These are phyloP conservation scores for Pteria penguin DNA, from an alignment of 2,888 invertebrate genomes.

Conservation along the genomic window DNA sequence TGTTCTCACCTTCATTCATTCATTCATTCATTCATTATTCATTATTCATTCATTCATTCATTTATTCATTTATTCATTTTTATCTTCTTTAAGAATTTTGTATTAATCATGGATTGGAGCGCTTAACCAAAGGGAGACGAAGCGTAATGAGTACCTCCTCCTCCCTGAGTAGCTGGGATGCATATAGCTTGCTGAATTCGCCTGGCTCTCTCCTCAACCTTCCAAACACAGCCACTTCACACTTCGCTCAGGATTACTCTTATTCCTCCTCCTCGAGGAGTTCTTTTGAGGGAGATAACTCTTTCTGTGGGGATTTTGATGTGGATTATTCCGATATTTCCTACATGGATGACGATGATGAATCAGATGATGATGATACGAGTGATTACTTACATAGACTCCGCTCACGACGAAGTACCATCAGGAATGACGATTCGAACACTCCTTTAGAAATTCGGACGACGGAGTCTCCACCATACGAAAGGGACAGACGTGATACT, in stretches of 20 bases:
- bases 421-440: too few species aligned
- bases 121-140: constrained; percentile 56
- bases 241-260: constrained; percentile 37
- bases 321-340: neutral
- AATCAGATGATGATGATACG: neutral
- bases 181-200: constrained; percentile 64
- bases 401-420: too few species aligned
- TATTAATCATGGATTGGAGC: constrained; percentile 48
- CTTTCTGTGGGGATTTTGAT: neutral
- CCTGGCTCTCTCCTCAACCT: constrained; percentile 47
- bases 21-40: too few species aligned
- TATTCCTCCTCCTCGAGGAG: constrained; percentile 49
- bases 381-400: too few species aligned
- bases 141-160: constrained; percentile 58
- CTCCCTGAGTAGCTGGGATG: constrained; percentile 67
- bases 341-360: neutral
- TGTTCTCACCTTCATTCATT: too few species aligned
- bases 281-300: constrained; percentile 45
- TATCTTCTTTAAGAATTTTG: constrained; percentile 47
- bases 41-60: too few species aligned
- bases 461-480: too few species aligned
- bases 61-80: neutral
- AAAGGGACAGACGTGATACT: too few species aligned
- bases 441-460: too few species aligned
- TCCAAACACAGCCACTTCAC: constrained; percentile 42